phyloP scores from a whole-genome alignment of 2,888 invertebrate species.

The Lithophane ornitopus region DNA sequence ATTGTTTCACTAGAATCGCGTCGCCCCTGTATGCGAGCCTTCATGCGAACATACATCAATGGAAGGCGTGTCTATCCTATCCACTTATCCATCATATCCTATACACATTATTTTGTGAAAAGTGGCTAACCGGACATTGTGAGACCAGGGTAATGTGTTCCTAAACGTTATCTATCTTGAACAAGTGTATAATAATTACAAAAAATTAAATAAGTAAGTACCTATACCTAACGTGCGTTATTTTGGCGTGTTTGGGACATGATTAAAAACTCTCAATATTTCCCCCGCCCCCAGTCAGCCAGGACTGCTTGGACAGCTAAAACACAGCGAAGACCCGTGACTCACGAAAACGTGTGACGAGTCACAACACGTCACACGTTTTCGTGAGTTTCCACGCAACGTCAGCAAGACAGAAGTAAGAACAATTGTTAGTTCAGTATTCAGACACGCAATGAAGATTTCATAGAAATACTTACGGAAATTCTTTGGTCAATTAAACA shows the following conservation, averaged over 20 bases:
- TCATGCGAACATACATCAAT: not conserved
- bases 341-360: slow-evolving; percentile 21
- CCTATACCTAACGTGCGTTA: too few relatives aligned
- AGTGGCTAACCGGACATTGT: not conserved
- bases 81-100: too few relatives aligned
- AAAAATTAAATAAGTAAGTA: too few relatives aligned
- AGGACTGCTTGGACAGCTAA: not conserved
- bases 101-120: not conserved
- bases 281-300: too few relatives aligned
- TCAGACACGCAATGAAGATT: slow-evolving; percentile 30
- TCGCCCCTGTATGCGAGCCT: too few relatives aligned
- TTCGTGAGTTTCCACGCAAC: slow-evolving; percentile 37
- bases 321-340: not conserved
- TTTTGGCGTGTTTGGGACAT: too few relatives aligned
- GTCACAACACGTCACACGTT: slow-evolving; percentile 7
- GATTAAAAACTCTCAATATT: too few relatives aligned
- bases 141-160: too few relatives aligned
- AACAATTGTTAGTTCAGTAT: slow-evolving; percentile 13
- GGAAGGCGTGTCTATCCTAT: not conserved
- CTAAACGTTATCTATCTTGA: not conserved
- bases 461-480: slow-evolving; percentile 38
- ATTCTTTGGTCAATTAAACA: slow-evolving; percentile 16
- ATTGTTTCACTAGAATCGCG: too few relatives aligned
- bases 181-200: too few relatives aligned
- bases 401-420: slow-evolving; percentile 27